Conservation (phyloP, 1,140 invertebrate species). For the Aphaenogaster ashmeadi region DNA sequence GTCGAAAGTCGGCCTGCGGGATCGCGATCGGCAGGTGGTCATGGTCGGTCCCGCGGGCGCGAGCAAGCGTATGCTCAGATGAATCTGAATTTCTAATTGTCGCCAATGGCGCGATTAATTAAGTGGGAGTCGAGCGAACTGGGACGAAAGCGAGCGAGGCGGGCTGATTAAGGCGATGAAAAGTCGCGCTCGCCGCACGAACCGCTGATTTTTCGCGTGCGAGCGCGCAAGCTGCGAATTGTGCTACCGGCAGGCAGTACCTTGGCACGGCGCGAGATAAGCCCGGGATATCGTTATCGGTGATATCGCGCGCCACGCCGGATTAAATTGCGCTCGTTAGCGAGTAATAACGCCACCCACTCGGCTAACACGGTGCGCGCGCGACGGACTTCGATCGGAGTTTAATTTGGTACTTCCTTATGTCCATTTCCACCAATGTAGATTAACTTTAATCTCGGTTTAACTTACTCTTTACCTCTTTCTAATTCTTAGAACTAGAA, state of each 20-base stretch:
- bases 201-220: conserved; percentile 29
- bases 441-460: too few relatives aligned
- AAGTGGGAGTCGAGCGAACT: conserved; percentile 26
- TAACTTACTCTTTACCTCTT: too few relatives aligned
- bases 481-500: too few relatives aligned
- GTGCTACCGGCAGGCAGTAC: conserved; percentile 38
- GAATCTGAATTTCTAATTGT: conserved; percentile 74
- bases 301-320: conserved; percentile 37
- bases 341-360: conserved; percentile 61
- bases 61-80: conserved; percentile 24
- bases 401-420: conserved; percentile 28
- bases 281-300: conserved; percentile 51
- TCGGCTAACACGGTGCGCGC: background rate
- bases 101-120: conserved; percentile 66
- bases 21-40: conserved; percentile 74
- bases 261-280: conserved; percentile 30
- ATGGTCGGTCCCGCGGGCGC: conserved; percentile 54
- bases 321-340: conserved; percentile 49
- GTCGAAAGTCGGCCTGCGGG: conserved; percentile 72
- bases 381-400: conserved; percentile 9
- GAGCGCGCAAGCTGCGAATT: background rate
- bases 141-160: conserved; percentile 45
- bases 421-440: too few relatives aligned
- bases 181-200: conserved; percentile 45
- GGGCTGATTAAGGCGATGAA: conserved; percentile 64